Evolutionary conservation across 2,797 vertebrate species (phyloP), one percentile per base, ranked within the genome.

Genomic region (Taenioides sp.): DNA sequence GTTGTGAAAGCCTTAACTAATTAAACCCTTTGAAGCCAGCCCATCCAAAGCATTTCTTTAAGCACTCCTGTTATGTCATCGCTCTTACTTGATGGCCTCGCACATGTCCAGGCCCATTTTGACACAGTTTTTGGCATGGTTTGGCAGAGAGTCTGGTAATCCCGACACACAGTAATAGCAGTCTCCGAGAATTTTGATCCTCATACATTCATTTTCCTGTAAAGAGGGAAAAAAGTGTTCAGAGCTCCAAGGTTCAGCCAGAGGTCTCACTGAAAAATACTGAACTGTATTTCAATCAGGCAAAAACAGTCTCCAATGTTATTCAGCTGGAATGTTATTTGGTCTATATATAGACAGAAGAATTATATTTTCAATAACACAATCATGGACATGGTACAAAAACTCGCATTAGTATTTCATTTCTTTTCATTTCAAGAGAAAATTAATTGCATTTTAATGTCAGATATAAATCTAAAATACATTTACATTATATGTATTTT

Each of bases 41-140:
- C 0, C 59, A 65, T 69, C 1, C 74, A 55, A 62, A 65, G 49
- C 12, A 2, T 55, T 40, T 75, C 11, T 18, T 71, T 69, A 40
- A 22, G 43, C 52, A 67, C 31, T 31, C 27, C 28, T 31, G 23
- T 73, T 49, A 65, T 23, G 4, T 60, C 74, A 70, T 34, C 10
- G 5, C 22, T 93, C 96, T 95, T 92, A 98, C 97, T 97, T 97
- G 86, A 98, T 98, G 65, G 96, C 96, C 89, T 98, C 97, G 80
- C 97, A 98, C 97, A 98, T 98, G 80, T 98, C 96, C 76, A 98
- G 72, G 22, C 96, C 96, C 96, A 98, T 98, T 92, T 98, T 98
- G 81, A 98, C 97, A 86, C 96, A 97, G 79, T 98, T 98, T 84
- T 96, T 98, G 62, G 97, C 96, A 5, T 98, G 96, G 86, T 97